Base-by-base conservation (phyloP, 2,888 invertebrate genomes). In the Carpatolechia fugitivella region DNA sequence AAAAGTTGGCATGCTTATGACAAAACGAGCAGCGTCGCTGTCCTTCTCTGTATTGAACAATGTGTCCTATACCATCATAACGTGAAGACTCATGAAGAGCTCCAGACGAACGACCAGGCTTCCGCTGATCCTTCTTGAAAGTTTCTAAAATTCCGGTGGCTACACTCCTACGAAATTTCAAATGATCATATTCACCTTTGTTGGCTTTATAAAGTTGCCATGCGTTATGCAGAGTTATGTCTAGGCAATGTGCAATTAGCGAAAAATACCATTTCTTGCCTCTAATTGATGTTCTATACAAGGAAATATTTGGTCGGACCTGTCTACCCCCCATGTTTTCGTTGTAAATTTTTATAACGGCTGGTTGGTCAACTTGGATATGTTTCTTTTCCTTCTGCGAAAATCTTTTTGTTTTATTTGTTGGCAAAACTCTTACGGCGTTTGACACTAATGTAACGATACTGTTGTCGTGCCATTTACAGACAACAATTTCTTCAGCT, bases 381-480 rank as follows among this genome's bases (percentile, higher is more conserved):
- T 52, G 30, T 52, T 16, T 24, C 14, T 52, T 52, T 38, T 52
- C 38, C 40, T 35, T 36, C 20, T 52, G 36, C n/a, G 52, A 52
- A 52, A 52, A 52, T 20, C 52, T 35, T 40, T 40, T 52, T n/a
- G 40, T 52, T 36, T 52, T 38, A 36, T 24, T 38, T 13, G 52
- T 40, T 36, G 38, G 40, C 38, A 40, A 40, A 10, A 24, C 36
- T 13, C 13, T 47, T 47, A n/a, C 31, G 11, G 31, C 31, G 18
- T 31, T 49, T 8, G 30, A 31, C 2, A 10, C 14, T 1, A 35
- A 3, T 20, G 36, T 38, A n/a, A 52, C 16, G 4, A 53, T 55
- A n/a, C 58, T 58, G 46, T 58, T 56, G 46, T 58, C 55, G 18
- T 58, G 18, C 56, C 58, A 58, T 33, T 58, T 58, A n/a, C 58